phyloP scores from a whole-genome alignment of 2,113 vertebrate genomes.

The Halichoerus grypus region DNA sequence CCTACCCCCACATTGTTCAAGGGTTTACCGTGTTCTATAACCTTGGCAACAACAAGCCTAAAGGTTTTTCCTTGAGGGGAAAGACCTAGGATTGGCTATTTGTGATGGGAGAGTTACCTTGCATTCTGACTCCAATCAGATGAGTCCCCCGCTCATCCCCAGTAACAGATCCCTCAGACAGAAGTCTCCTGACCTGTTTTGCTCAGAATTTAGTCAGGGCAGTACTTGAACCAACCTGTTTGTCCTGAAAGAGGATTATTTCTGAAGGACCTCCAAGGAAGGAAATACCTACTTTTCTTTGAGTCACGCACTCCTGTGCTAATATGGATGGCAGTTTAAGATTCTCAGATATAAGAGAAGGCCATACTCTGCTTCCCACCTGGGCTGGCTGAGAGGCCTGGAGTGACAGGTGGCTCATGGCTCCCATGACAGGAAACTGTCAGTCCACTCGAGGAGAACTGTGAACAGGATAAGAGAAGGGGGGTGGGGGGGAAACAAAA shows the following conservation, averaged over 20 bases:
- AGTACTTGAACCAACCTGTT: background rate
- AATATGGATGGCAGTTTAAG: background rate
- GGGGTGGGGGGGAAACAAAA: background rate
- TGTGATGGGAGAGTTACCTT: background rate
- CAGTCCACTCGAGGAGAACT: background rate
- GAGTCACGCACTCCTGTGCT: background rate
- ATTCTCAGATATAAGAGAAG: background rate
- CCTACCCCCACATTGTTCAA: background rate
- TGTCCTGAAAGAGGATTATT: background rate
- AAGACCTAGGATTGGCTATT: background rate
- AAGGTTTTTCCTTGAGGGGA: background rate
- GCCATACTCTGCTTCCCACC: background rate
- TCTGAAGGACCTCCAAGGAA: background rate
- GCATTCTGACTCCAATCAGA: background rate
- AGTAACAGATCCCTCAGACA: background rate
- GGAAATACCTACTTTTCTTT: background rate
- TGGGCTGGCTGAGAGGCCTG: background rate
- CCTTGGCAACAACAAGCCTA: background rate
- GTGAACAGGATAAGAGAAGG: background rate
- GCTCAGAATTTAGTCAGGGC: background rate
- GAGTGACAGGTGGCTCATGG: background rate
- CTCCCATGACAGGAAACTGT: background rate
- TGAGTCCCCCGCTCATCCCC: background rate
- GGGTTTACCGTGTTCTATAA: background rate
- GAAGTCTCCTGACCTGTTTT: background rate